Conservation (phyloP, 2,888 invertebrate species). For the Anorthoa munda region DNA sequence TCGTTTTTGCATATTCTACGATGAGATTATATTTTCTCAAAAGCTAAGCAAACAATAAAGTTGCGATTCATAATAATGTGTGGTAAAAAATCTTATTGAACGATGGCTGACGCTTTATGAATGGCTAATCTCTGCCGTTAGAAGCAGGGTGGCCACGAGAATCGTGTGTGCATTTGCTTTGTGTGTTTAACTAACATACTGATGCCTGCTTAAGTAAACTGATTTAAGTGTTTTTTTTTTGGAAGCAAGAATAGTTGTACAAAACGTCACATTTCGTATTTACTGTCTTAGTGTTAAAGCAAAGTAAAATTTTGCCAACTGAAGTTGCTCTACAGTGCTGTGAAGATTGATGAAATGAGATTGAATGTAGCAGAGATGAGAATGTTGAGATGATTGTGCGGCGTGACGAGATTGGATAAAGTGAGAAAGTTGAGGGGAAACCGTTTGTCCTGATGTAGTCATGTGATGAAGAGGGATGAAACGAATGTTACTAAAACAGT, state of each 20-base stretch:
- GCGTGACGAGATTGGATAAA: too few relatives aligned
- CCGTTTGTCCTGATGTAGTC: too few relatives aligned
- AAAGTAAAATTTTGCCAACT: neutral
- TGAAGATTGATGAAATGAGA: too few relatives aligned
- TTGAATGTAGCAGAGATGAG: too few relatives aligned
- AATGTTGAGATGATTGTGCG: too few relatives aligned
- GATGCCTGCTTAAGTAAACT: neutral
- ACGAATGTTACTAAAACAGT: too few relatives aligned
- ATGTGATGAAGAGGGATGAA: too few relatives aligned
- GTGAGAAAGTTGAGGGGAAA: too few relatives aligned
- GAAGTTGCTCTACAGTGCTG: neutral
- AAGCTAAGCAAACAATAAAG: slow-evolving; percentile 12
- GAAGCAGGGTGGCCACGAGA: slow-evolving; percentile 24
- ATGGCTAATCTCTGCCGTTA: slow-evolving; percentile 39
- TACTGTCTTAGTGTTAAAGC: neutral
- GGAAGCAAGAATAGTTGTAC: neutral
- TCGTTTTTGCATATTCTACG: slow-evolving; percentile 22
- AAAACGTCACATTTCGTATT: neutral
- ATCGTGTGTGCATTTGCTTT: slow-evolving; percentile 12
- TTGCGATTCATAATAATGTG: slow-evolving; percentile 36
- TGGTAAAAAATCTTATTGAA: slow-evolving; percentile 36
- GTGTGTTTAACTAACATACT: neutral
- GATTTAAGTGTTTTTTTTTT: neutral
- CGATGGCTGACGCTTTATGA: slow-evolving; percentile 25
- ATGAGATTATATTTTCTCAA: neutral